Base-by-base conservation (phyloP, 2,113 vertebrate genomes). In the Halichoeres trimaculatus region DNA sequence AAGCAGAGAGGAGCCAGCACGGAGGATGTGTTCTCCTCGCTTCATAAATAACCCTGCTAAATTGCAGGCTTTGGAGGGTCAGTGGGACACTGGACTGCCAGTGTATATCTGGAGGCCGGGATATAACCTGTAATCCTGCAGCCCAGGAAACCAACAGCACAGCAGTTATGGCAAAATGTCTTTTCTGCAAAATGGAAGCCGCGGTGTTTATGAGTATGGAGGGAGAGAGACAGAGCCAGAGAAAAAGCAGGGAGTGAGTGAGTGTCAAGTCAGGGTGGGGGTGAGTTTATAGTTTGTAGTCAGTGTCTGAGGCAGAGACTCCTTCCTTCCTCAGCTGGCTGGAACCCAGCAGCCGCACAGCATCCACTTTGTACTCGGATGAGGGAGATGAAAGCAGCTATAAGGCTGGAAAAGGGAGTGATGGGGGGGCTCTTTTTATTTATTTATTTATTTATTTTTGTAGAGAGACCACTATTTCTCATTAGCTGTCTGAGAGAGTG, bases 61-160 rank as follows among this genome's bases (percentile, higher is more conserved):
- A 92, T 93, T 89, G 89, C 81, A 78, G 86, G 86, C 84, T 91
- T 90, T 85, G 83, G 80, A 80, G 87, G 91, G 91, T 93, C 92
- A 92, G 74, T 86, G 83, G 85, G 83, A 88, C 81, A 78, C 69
- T 81, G 79, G 83, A 76, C 84, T 85, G 88, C 81, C 80, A 78
- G 74, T 81, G 89, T 89, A 82, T 89, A 82, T 92, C 81, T 79
- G 71, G 84, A 80, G 81, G 84, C 70, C 72, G 74, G 80, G 74
- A 83, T 85, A 86, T 76, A 89, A 89, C 84, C 88, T 81, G 81
- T 91, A 91, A 93, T 93, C 87, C 88, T 58, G 70, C 75, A 74
- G 76, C 76, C 79, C 75, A 80, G 81, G 88, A 91, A 90, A 85
- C 38, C 24, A 90, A 90, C 76, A 89, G 87, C 84, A 63, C 88